Base-by-base conservation (phyloP, 2,797 vertebrate species). In the Catamblyrhynchus diadema region DNA sequence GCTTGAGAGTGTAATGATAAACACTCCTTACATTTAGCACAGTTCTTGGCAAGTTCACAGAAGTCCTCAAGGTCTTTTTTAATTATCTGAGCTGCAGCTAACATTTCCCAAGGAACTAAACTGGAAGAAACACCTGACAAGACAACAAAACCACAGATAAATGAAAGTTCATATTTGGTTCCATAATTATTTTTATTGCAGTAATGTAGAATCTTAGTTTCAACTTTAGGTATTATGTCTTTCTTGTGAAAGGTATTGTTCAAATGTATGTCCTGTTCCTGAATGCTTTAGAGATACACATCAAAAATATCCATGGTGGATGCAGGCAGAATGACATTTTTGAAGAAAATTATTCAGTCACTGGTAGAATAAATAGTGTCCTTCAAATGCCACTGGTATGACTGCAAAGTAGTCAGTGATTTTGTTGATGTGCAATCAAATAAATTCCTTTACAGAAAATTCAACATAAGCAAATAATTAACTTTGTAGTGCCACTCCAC, bases 31-130 rank as follows among this genome's bases (percentile, higher is more conserved):
- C 19, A 3, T 85, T 92, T 86, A 92, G 59, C 61, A 83, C 75
- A 61, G 86, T 44, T 91, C 60, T 94, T 95, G 72, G 53, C 91
- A 85, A 95, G 32, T 87, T 81, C 88, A 92, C 48, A 81, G 83
- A 41, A 75, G 28, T 86, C 65, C 22, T 94, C 62, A 78, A 90
- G 45, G 66, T 82, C 28, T 60, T 48, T 65, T 78, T 89, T 82
- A 91, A 82, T 89, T 85, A 81, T 64, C 41, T 67, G 61, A 94
- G 53, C 42, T 85, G n/a, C 57, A 74, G n/a, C 48, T 83, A 81
- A 61, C 39, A n/a, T 91, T 79, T 93, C 64, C 56, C 33, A 39
- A 64, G 53, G 17, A 93, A 71, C 30, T 12, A 71, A 87, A 12
- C 10, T 70, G n/a, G 17, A 88, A 60, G n/a, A 88, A 89, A 87